Evolutionary conservation across 2,888 invertebrate species (phyloP).

Genomic region (Coenonympha arcania): DNA sequence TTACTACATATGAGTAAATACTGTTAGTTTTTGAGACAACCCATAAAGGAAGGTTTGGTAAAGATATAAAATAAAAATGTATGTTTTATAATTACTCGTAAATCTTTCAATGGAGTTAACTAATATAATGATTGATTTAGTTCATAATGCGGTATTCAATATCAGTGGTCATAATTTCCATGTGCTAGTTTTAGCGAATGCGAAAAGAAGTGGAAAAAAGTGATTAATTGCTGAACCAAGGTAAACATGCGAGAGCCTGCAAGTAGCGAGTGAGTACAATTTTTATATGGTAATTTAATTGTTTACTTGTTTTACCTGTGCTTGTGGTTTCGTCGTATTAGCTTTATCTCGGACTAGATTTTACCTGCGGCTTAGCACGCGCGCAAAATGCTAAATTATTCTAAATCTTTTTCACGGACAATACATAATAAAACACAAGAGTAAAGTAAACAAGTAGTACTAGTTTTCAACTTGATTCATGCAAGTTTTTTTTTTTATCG

Average conservation of each 20-base stretch:
- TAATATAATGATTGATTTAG: slow-evolving; percentile 11
- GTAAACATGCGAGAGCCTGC: background rate
- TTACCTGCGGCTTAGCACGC: background rate
- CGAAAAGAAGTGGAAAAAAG: slow-evolving; percentile 2
- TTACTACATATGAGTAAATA: too few species aligned
- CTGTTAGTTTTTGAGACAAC: too few species aligned
- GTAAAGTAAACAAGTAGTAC: too few species aligned
- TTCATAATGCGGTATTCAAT: slow-evolving; percentile 10
- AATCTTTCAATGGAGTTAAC: too few species aligned
- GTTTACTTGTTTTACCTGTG: background rate
- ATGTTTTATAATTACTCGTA: too few species aligned
- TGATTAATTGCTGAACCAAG: background rate
- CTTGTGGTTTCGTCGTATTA: background rate
- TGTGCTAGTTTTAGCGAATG: background rate
- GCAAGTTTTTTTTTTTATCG: too few species aligned
- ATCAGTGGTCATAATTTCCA: slow-evolving; percentile 4
- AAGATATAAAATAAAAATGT: too few species aligned
- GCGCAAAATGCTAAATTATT: too few species aligned
- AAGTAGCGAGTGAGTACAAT: background rate
- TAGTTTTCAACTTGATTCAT: too few species aligned
- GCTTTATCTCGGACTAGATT: background rate
- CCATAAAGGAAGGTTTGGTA: too few species aligned
- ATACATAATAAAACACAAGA: too few species aligned
- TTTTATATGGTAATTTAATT: slow-evolving; percentile 8
- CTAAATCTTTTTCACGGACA: too few species aligned